Conservation (phyloP, 2,113 vertebrate species). For the Balaenoptera acutorostrata region DNA sequence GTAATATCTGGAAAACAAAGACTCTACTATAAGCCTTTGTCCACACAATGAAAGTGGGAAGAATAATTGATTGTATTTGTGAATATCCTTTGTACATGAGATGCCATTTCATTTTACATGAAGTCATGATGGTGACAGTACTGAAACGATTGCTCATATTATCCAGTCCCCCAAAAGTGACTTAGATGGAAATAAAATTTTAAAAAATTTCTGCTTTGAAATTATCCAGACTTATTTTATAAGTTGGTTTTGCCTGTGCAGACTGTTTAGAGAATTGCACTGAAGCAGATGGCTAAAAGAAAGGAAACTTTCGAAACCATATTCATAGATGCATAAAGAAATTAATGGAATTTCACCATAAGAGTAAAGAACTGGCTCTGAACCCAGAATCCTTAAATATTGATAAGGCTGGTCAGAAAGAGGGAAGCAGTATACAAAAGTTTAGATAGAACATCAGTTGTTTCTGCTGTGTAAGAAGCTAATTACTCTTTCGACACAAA, state of each 20-base stretch:
- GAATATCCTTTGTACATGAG: neutral
- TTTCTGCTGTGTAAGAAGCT: neutral
- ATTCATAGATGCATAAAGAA: neutral
- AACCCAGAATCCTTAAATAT: neutral
- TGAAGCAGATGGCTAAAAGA: constrained; percentile 9
- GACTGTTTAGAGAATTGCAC: neutral
- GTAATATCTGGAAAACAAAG: constrained; percentile 55
- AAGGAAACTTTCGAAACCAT: neutral
- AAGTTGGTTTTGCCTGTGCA: neutral
- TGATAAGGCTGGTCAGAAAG: neutral
- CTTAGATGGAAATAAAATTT: neutral
- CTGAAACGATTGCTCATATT: neutral
- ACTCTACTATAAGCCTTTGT: neutral
- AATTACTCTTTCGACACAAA: neutral
- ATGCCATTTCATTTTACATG: neutral
- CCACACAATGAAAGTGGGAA: neutral
- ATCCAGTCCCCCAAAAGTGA: neutral
- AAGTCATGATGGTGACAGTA: neutral
- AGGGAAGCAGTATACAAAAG: neutral
- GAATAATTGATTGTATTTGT: neutral
- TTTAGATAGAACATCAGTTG: constrained; percentile 2
- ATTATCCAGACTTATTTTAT: neutral
- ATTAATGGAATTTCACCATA: neutral
- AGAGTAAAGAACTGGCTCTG: neutral
- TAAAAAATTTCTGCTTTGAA: neutral